Conservation (phyloP, 2,797 vertebrate species). For the Xenops minutus region DNA sequence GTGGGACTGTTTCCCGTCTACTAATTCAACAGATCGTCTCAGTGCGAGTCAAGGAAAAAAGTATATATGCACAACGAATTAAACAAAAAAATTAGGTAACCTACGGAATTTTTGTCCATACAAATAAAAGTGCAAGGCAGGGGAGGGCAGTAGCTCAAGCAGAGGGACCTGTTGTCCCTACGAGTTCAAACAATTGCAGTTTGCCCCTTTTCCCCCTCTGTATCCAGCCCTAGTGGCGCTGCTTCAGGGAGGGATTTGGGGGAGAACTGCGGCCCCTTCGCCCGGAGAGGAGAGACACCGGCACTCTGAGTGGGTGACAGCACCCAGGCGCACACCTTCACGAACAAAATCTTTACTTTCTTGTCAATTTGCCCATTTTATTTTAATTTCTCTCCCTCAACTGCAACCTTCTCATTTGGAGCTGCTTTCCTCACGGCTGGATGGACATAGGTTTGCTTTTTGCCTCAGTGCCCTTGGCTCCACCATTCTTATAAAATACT, state of each 20-base stretch:
- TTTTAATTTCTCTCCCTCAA: not conserved
- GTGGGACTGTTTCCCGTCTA: not conserved
- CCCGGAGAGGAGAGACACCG: not conserved
- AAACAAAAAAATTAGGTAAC: not conserved
- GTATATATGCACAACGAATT: not conserved
- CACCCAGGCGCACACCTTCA: not conserved
- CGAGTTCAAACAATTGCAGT: not conserved
- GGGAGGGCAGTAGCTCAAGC: not conserved
- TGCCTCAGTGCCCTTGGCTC: not conserved
- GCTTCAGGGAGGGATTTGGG: not conserved
- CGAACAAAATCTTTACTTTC: not conserved
- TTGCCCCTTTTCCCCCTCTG: fast-evolving
- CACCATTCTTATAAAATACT: not conserved
- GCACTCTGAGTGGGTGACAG: not conserved
- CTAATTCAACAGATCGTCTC: not conserved
- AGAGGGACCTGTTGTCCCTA: not conserved
- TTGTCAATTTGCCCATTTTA: not conserved
- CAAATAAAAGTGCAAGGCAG: not conserved
- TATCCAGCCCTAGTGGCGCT: not conserved
- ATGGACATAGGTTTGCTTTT: not conserved
- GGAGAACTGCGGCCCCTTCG: not conserved
- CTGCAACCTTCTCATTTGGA: not conserved
- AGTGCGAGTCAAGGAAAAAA: not conserved
- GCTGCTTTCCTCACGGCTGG: not conserved
- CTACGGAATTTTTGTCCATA: not conserved